Evolutionary conservation across 2,113 vertebrate species (phyloP), one percentile per base, ranked within the genome.

Genomic region (Chloroceryle aenea): DNA sequence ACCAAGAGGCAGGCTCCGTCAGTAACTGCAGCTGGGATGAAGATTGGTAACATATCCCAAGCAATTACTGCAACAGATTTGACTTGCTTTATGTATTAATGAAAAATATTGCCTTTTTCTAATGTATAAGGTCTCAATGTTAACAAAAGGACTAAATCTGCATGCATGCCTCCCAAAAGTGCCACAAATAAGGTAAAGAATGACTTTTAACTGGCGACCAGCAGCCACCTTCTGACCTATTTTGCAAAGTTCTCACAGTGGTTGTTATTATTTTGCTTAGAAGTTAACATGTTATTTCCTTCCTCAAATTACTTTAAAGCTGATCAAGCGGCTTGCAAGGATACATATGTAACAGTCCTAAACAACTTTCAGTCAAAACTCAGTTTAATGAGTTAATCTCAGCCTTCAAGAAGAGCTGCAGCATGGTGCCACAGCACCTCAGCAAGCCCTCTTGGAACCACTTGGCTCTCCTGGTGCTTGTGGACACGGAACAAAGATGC

Each of bases 11-110:
- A 82, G 11, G 29, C 59, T 90, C 3, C 0, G 67, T 90, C 77
- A 85, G 77, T 83, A 88, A 67, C 17, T 92, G 47, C 88, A 90
- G 83, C 76, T 92, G 82, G 52, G 56, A 80, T 90, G 59, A 90
- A 83, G 64, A 48, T 5, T 71, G 55, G 52, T 77, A 80, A 86
- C 67, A 67, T 12, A 40, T 14, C 47, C 56, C 34, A 48, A 80
- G 61, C 83, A 88, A 86, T 78, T 67, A 83, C 72, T 71, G 64
- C 47, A 78, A 74, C 6, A 81, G 52, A 55, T 67, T 81, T 71
- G 59, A 74, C 26, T 93, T 55, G 7, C 14, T 90, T 56, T 84
- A 78, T 9, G 14, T 23, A 59, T 47, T 63, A 84, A 47, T 34
- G 38, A 43, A 90, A 93, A 87, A 7, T 91, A 96, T 80, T n/a